These are phyloP conservation scores for Armadillidium nasatum DNA, from an alignment of 1,140 invertebrate genomes.

Conservation along the genomic window DNA sequence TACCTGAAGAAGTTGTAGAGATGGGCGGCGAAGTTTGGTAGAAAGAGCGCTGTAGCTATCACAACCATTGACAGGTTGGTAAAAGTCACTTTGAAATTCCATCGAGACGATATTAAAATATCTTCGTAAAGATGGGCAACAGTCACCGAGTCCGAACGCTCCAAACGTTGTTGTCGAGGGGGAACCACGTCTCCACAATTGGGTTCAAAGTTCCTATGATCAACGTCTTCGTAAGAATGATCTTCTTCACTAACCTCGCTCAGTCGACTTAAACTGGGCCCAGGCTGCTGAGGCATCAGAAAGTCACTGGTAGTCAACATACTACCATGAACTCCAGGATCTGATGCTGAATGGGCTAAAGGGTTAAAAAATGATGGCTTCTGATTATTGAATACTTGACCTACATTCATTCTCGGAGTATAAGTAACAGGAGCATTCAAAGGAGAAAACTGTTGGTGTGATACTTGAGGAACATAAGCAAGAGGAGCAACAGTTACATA, in stretches of 20 bases:
- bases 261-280: neutral
- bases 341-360: neutral
- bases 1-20: constrained; percentile 43
- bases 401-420: no score
- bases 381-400: no score
- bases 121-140: constrained; percentile 39
- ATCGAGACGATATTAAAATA: constrained; percentile 30
- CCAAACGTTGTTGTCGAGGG: neutral
- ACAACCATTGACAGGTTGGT: constrained; percentile 36
- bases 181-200: neutral
- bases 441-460: neutral
- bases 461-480: neutral
- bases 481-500: neutral
- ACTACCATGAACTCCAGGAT: neutral
- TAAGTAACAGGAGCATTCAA: no score
- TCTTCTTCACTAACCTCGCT: neutral
- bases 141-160: constrained; percentile 31
- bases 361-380: neutral
- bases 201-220: neutral
- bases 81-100: constrained; percentile 31
- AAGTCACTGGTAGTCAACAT: neutral
- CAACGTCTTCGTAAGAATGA: neutral
- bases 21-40: constrained; percentile 32
- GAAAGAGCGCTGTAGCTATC: constrained; percentile 32
- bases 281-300: neutral